Base-by-base conservation (phyloP, 37 sponge, comb jelly and placozoan species). In the Geodia barretti region DNA sequence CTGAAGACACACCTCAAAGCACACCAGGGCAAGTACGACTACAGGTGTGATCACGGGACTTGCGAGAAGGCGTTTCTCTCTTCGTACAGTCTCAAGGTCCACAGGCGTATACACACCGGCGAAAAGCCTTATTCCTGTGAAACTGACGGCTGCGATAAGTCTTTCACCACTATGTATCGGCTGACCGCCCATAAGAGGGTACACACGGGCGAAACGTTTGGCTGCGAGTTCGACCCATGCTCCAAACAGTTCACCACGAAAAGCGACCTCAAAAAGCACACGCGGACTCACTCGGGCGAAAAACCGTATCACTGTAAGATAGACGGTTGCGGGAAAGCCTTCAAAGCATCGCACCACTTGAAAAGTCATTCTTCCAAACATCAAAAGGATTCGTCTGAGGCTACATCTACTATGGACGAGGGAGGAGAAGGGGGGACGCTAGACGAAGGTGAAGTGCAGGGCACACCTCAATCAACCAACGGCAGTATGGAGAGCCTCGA, bases 31-130 rank as follows among this genome's bases (percentile, higher is more conserved):
- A 72, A 90, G 20, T 86, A 75, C 31, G 59, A 82, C 66, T 79
- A 78, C 77, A 80, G 89, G 70, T 95, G 96, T 88, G 84, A 79
- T 37, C 67, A 64, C 28, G 79, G 83, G 20, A 73, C 70, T 36
- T 95, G 96, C 54, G 91, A 88, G 24, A 95, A 92, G 72, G 92
- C 96, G 17, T 95, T 95, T 64, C 70, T 89, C 1, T 88, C 96
- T 0, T 89, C 91, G 0, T 95, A 95, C 71, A 79, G 90, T 33
- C 85, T 91, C n/a, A 92, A 92, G 37, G 75, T 85, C 39, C 96
- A 95, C 42, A 60, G 70, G 5, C 73, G 96, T 5, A 64, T 82
- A 2, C 96, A 95, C 85, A 95, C 96, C 0, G 96, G 96, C 2
- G 95, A 95, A 67, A 86, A 70, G 38, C 94, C 94, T 0, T 92